Evolutionary conservation across 2,888 invertebrate species (phyloP), one percentile per base, ranked within the genome.

Genomic region (Cremastobaeus sp.): DNA sequence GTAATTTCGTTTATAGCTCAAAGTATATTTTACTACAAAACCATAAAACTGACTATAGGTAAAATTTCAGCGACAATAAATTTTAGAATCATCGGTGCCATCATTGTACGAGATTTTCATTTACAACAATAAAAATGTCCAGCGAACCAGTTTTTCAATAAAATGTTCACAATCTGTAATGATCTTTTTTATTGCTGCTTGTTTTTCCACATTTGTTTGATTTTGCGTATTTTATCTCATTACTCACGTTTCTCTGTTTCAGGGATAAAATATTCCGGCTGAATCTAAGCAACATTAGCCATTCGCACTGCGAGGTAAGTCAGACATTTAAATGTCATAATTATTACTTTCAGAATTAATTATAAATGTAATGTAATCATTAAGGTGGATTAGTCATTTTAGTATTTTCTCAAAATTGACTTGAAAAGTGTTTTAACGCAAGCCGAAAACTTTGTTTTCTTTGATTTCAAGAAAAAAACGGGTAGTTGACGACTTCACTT

Each of bases 241-340:
- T 43, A 11, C 12, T 12, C 17, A n/a, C 12, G 8, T 72, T 28
- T 86, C 88, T 88, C 85, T 87, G 81, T 94, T 92, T 43, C 92
- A 95, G 95, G 95, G 95, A 95, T 88, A 93, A 94, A 83, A 90
- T 95, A 80, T 95, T 92, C 89, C 90, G 93, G 84, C 90, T 95
- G 84, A 95, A 95, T 88, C 90, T 95, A 88, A 94, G 94, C 90
- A 95, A 95, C 89, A 94, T 95, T 88, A 95, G 94, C 88, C 92
- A 94, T 84, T 93, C 95, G 77, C 93, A 92, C 87, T 95, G 95
- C 88, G 94, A 95, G 90, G 95, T 93, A 88, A 91, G 92, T 90
- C 25, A 11, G n/a, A n/a, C n/a, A n/a, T n/a, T n/a, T n/a, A n/a
- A n/a, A n/a, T n/a, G n/a, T 25, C 25, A 25, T 25, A 5, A 25